Evolutionary conservation across 2,888 invertebrate genomes (phyloP).

Genomic region (Resseliella maxima): DNA sequence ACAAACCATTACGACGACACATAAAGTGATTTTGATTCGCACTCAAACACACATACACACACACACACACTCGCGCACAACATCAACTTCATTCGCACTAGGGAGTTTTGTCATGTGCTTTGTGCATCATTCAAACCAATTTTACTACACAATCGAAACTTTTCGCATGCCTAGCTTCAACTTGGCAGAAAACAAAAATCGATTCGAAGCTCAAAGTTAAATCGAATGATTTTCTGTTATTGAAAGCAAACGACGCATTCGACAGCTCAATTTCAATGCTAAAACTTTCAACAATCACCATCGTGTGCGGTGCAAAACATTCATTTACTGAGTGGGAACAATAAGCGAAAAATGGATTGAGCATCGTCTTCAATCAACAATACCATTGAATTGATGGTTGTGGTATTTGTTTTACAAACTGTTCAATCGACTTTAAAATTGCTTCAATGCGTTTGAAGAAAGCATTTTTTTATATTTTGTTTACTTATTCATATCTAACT

Average conservation of each 20-base stretch:
- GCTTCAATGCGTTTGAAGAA: too few relatives aligned
- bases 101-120: background rate
- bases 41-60: too few relatives aligned
- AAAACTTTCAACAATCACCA: background rate
- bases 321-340: background rate
- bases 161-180: background rate
- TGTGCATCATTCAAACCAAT: background rate
- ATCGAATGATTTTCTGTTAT: too few relatives aligned
- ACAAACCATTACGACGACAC: background rate
- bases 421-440: too few relatives aligned
- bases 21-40: background rate
- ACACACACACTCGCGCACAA: too few relatives aligned
- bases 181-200: background rate
- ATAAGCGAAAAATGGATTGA: background rate
- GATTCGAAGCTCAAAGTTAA: background rate
- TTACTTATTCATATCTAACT: too few relatives aligned
- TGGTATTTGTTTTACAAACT: too few relatives aligned
- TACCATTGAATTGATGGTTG: too few relatives aligned
- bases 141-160: background rate
- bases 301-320: background rate
- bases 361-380: too few relatives aligned
- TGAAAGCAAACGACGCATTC: background rate
- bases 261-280: conserved; percentile 22
- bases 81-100: too few relatives aligned
- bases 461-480: too few relatives aligned